Evolutionary conservation across 2,797 vertebrate species (phyloP), one percentile per base, ranked within the genome.

Genomic region (Sebastes diaconus): DNA sequence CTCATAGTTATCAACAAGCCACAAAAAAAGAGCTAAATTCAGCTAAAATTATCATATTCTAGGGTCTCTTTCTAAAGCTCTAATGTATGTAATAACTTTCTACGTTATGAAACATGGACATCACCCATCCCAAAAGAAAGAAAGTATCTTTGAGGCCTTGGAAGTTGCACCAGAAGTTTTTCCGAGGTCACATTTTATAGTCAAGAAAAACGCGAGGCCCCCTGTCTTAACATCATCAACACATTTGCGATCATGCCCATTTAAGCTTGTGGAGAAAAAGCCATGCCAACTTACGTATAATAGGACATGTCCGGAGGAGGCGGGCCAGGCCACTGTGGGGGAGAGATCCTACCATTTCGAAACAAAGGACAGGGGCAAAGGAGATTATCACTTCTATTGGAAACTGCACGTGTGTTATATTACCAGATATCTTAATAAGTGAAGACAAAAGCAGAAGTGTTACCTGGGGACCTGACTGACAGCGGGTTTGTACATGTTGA

Each of bases 401-500:
- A 64, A 74, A 50, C 18, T 60, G 14, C 22, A 16, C 14, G 16
- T 46, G 22, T 57, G 50, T 42, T 54, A 36, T 9, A 18, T 66
- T n/a, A 16, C 2, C 50, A 79, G 16, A 71, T 29, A 13, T 60
- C 4, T 65, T n/a, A 22, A 39, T 1, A 63, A 54, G 20, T 30
- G 22, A 30, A 4, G 12, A 30, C 8, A 30, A 72, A 84, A 73
- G 16, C 5, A 64, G 54, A 68, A 3, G 7, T 4, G 54, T 90
- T 92, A 95, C 94, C 94, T 94, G 75, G 88, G 73, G 83, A 94
- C 77, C 79, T 92, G 94, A 88, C 77, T 92, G 84, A 89, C 90
- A 64, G 93, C 89, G 68, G 97, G 90, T 94, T 99, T 99, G 94
- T 98, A 97, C 80, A 99, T 84, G 68, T 85, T 97, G 88, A 96